Percentiles rank a stretch among this genome's conserved stretches.
These are phyloP conservation scores for Columba livia DNA, from an alignment of 2,113 vertebrate species.

Conservation along the genomic window DNA sequence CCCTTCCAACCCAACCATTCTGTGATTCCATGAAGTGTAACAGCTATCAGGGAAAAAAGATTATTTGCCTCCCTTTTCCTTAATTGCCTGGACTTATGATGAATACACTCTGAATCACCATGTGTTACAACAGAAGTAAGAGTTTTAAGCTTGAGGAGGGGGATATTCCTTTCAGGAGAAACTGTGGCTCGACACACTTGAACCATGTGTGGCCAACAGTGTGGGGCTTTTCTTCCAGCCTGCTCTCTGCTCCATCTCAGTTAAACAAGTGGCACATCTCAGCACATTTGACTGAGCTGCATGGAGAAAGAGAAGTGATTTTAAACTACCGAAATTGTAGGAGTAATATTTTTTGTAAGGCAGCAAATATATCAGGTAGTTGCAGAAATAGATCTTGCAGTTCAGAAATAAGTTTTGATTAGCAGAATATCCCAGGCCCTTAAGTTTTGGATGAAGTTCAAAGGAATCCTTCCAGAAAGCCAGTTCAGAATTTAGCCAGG, in stretches of 20 bases:
- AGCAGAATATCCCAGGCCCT: constrained; percentile 27
- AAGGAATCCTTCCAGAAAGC: constrained; percentile 59
- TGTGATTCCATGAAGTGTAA: background rate
- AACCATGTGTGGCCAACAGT: background rate
- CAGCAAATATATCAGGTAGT: background rate
- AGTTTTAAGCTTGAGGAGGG: background rate
- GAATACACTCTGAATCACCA: background rate
- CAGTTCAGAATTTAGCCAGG: constrained; percentile 27
- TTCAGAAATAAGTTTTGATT: constrained; percentile 30
- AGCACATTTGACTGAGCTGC: background rate
- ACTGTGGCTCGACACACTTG: background rate
- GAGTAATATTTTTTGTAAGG: background rate
- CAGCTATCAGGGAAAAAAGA: background rate
- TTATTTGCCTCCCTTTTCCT: background rate
- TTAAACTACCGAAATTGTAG: background rate
- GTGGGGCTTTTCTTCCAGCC: background rate
- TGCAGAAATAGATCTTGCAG: constrained; percentile 8
- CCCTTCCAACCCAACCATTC: no score
- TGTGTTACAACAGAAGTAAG: background rate
- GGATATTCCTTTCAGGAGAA: background rate
- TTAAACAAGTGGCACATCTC: background rate
- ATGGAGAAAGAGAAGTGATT: background rate
- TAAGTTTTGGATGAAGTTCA: constrained; percentile 41
- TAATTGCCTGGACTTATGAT: background rate
- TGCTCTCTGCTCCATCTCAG: background rate